Base-by-base conservation (phyloP, 2,888 invertebrate species). In the Volucella inanis region DNA sequence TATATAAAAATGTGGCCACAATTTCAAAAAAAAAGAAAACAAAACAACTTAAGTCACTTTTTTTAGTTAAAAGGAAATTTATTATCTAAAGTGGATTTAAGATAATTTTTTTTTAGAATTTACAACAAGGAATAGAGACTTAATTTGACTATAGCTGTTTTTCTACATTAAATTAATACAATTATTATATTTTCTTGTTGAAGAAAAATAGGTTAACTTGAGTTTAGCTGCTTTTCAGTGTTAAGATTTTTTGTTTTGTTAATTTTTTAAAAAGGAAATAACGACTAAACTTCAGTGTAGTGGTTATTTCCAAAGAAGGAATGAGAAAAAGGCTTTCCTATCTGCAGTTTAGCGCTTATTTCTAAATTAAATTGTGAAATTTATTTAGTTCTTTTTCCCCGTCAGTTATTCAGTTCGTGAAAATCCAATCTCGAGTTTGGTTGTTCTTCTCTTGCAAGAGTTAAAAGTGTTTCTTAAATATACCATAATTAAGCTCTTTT, bases 181-280 rank as follows among this genome's bases (percentile, higher is more conserved):
- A 45, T 45, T 22, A 22, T 61, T 43, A 18, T 9, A 43, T 59
- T 41, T 59, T 12, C 9, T 43, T 59, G 59, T 59, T 10, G 43
- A 47, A 8, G n/a, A 57, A 39, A 43, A 59, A 47, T 0, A 12
- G 8, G 6, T 52, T 9, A 18, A 39, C 8, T 55, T 68, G 55
- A 67, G 65, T 52, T 52, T 54, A 54, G 41, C 41, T 67, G 52
- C 52, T 67, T 67, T 67, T 67, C 65, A 52, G 65, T 67, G 43
- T 52, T 41, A 67, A 39, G 4, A 41, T 52, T 52, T 67, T 67
- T 39, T 67, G 9, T 52, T 67, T 67, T 52, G 59, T 41, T 18
- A 8, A 52, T 52, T 67, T 52, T 54, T 49, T 6, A 8, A 15
- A 39, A 65, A 50, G 50, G 39, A 39, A 50, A 65, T 50, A 39